phyloP scores from a whole-genome alignment of 2,797 vertebrate genomes.

The Aeoliscus strigatus region DNA sequence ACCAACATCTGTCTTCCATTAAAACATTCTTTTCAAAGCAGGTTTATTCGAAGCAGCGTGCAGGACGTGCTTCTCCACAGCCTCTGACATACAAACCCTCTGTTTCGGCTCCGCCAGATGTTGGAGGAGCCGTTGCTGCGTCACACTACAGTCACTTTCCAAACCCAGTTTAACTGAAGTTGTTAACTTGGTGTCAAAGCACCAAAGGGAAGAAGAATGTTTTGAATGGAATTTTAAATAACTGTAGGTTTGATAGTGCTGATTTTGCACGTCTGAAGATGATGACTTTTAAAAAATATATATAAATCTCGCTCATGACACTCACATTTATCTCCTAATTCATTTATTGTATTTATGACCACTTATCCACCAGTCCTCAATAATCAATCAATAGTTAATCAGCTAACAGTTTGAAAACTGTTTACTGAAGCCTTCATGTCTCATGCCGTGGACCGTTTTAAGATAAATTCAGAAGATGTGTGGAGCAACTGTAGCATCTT shows the following conservation, averaged over 20 bases:
- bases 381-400: too few relatives aligned
- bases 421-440: too few relatives aligned
- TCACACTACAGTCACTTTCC: slow-evolving; percentile 40
- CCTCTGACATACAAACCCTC: slow-evolving; percentile 18
- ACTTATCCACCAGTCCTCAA: too few relatives aligned
- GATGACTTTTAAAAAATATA: too few relatives aligned
- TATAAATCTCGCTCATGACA: too few relatives aligned
- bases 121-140: slow-evolving; percentile 38
- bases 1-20: slow-evolving; percentile 25
- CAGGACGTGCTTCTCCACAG: slow-evolving; percentile 45
- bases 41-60: slow-evolving; percentile 40
- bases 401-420: too few relatives aligned
- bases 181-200: slow-evolving; percentile 50
- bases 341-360: too few relatives aligned
- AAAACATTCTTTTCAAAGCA: slow-evolving; percentile 33
- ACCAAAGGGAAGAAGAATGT: slow-evolving; percentile 28
- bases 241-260: slow-evolving; percentile 29
- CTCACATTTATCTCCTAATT: too few relatives aligned
- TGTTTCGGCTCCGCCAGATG: slow-evolving; percentile 57
- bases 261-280: slow-evolving; percentile 31
- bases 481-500: slow-evolving; percentile 28
- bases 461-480: slow-evolving; percentile 45
- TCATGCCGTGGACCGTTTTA: slow-evolving; percentile 17
- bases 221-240: slow-evolving; percentile 25
- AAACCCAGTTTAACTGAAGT: slow-evolving; percentile 54